Evolutionary conservation across 2,888 invertebrate species (phyloP), one percentile per base, ranked within the genome.

Genomic region (Campoplex nolae): DNA sequence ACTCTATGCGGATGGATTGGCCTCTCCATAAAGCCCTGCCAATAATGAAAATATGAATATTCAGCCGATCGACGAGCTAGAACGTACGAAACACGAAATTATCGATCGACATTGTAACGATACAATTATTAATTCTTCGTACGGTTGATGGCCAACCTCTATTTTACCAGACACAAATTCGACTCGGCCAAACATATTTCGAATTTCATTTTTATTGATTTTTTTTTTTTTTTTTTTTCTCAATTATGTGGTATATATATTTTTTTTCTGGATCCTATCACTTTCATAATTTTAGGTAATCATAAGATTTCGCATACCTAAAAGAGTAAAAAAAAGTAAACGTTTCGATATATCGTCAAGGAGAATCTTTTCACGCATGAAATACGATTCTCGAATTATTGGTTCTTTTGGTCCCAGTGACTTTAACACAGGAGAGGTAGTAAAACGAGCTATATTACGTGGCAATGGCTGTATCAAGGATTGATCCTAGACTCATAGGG

Each of bases 41-140:
- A 90, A 89, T 91, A 91, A 91, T 90, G 90, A 90, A 91, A 89
- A 89, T 90, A 92, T 92, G 91, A 92, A 92, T 92, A 92, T 92
- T 91, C 91, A 92, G 71, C 83, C 68, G 82, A 78, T 62, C 79
- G 85, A 68, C 68, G 38, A 70, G 62, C 56, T 70, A 71, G 70
- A 81, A 62, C 73, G 74, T 11, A 62, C 80, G 70, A 80, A 70
- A 45, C 76, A 35, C 67, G 54, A 65, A 18, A 18, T 35, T 74
- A 73, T 28, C 74, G 42, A 51, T 80, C 71, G 67, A 81, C 51
- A 42, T 45, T 28, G 16, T 23, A 65, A 54, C 54, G 65, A 54
- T 74, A 74, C 74, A 54, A 74, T 80, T 42, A 54, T 74, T 65
- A 13, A 32, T 16, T 48, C 78, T 13, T 51, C 18, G 23, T 56